A percentile compares a stretch with the other conserved stretches of the same genome.
Evolutionary conservation across 2,113 vertebrate genomes (phyloP).

Genomic region (Xenopus borealis): DNA sequence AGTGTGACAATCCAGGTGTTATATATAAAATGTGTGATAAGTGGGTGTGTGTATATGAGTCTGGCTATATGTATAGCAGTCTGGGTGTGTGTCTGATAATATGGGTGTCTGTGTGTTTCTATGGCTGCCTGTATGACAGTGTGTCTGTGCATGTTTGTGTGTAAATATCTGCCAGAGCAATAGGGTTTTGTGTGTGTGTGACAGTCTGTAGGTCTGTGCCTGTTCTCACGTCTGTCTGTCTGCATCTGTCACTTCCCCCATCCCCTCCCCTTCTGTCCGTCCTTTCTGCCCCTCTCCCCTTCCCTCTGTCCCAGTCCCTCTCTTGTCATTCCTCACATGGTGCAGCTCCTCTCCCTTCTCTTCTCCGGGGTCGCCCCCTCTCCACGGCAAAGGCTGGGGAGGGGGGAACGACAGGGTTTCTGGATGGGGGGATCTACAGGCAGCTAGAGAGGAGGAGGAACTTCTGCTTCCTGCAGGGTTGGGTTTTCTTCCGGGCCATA

Average conservation of each 20-base stretch:
- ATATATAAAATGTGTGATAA: too few relatives aligned
- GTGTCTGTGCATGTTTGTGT: too few relatives aligned
- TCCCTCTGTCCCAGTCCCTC: constrained; percentile 1
- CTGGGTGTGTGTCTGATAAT: too few relatives aligned
- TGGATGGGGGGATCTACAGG: constrained; percentile 9
- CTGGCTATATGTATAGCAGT: too few relatives aligned
- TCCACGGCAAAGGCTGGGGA: constrained; percentile 23
- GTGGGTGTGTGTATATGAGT: too few relatives aligned
- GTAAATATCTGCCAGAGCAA: not conserved
- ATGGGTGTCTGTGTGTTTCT: too few relatives aligned
- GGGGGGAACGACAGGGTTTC: constrained; percentile 10
- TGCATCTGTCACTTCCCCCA: constrained; percentile 25
- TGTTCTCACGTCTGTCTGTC: constrained; percentile 8
- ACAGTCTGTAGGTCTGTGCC: not conserved
- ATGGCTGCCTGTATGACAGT: too few relatives aligned
- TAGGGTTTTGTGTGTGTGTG: not conserved
- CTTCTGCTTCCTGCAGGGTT: constrained; percentile 23
- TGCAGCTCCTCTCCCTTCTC: not conserved
- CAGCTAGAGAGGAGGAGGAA: constrained; percentile 15
- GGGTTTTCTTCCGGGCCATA: constrained; percentile 30
- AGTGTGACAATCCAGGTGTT: too few relatives aligned
- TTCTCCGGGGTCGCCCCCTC: constrained; percentile 31
- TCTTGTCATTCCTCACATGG: not conserved
- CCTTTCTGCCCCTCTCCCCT: not conserved
- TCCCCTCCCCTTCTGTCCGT: not conserved